Percentiles rank a stretch among this genome's conserved stretches.
These are phyloP conservation scores for Pseudococcus viburni DNA, from an alignment of 2,888 invertebrate species.

Conservation along the genomic window DNA sequence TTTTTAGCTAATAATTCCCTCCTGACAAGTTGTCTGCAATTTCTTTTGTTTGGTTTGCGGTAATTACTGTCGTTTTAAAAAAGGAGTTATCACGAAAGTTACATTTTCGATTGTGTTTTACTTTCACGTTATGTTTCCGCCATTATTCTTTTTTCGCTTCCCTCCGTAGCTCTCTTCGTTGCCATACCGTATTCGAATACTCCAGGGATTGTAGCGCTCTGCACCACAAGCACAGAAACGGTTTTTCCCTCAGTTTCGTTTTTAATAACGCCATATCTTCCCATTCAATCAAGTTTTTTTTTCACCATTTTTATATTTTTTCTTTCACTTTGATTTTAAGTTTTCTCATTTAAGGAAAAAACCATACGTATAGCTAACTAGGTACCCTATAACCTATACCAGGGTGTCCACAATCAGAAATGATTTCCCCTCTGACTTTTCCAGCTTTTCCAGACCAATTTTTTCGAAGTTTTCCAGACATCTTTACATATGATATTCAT, in stretches of 20 bases:
- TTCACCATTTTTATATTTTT: constrained; percentile 3
- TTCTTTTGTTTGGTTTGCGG: constrained; percentile 55
- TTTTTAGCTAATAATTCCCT: constrained; percentile 49
- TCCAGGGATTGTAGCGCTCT: not conserved
- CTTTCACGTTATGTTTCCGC: constrained; percentile 40
- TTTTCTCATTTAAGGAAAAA: not conserved
- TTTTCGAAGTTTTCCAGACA: too few relatives aligned
- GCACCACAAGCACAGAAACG: not conserved
- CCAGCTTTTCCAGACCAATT: too few relatives aligned
- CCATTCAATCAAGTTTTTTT: constrained; percentile 39
- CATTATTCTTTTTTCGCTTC: constrained; percentile 15
- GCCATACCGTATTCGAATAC: not conserved
- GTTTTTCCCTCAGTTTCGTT: constrained; percentile 31
- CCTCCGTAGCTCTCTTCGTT: not conserved
- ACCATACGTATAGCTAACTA: not conserved
- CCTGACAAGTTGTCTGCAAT: constrained; percentile 48
- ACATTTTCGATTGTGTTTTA: constrained; percentile 52
- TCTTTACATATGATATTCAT: too few relatives aligned
- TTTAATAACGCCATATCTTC: constrained; percentile 45
- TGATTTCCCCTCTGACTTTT: too few relatives aligned
- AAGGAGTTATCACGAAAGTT: constrained; percentile 55
- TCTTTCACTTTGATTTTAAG: constrained; percentile 10
- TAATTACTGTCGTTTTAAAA: constrained; percentile 56
- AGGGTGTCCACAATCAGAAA: too few relatives aligned
- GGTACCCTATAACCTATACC: not conserved